Percentiles rank a stretch among this genome's conserved stretches.
phyloP scores from a whole-genome alignment of 2,113 vertebrate species.

The Pithys albifrons region DNA sequence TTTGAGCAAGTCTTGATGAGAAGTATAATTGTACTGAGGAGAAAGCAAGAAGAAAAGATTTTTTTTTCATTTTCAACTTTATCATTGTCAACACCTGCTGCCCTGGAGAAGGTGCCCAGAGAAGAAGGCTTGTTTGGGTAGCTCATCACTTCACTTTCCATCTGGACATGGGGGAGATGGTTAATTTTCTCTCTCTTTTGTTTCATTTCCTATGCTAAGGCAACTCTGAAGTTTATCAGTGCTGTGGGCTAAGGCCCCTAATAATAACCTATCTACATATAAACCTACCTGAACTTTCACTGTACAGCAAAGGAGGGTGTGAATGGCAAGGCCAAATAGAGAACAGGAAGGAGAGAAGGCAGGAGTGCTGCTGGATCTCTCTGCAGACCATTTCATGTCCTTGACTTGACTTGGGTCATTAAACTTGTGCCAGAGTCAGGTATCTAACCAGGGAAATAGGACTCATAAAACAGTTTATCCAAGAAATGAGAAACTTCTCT shows the following conservation, averaged over 20 bases:
- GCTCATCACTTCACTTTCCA: not conserved
- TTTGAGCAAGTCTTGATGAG: not conserved
- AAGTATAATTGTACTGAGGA: not conserved
- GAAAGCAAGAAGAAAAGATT: not conserved
- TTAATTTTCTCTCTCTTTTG: not conserved
- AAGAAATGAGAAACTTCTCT: not conserved
- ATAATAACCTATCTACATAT: not conserved
- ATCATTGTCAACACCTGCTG: not conserved
- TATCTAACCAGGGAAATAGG: not conserved
- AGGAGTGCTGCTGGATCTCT: not conserved
- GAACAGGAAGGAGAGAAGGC: not conserved
- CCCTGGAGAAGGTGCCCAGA: not conserved
- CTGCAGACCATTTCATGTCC: not conserved
- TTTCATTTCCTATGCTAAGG: not conserved
- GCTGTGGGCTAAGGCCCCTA: not conserved
- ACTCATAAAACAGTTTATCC: not conserved
- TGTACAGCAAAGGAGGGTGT: not conserved
- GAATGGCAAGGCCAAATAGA: not conserved
- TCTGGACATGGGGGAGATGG: fast-evolving
- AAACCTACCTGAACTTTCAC: not conserved
- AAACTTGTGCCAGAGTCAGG: not conserved
- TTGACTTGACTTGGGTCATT: not conserved
- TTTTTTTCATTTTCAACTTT: not conserved
- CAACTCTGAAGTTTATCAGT: not conserved
- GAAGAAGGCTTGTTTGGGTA: not conserved